Evolutionary conservation across 2,888 invertebrate genomes (phyloP), one percentile per base, ranked within the genome.

Genomic region (Hedychridium roseum): DNA sequence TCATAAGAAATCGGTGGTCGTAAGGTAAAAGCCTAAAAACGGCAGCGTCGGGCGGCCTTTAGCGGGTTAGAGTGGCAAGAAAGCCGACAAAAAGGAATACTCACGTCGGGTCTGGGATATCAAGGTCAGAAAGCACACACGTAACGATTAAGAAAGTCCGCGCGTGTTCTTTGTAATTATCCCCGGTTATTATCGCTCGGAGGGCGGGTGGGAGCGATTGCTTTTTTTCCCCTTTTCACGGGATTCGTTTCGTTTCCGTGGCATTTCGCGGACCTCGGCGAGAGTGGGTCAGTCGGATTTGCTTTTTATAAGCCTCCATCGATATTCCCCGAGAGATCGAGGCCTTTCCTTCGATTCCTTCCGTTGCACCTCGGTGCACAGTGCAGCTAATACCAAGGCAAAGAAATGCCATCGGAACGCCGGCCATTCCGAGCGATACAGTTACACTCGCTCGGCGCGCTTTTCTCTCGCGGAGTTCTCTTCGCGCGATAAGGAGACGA

Each of bases 91-190:
- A n/a, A n/a, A n/a, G n/a, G n/a, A n/a, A n/a, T n/a, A n/a, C n/a
- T n/a, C n/a, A n/a, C n/a, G n/a, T 3, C 9, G 27, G 9, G 27
- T 12, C 9, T 11, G 9, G 9, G 27, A 27, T 27, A 27, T 27
- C 27, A 27, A 27, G 27, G 27, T 7, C 27, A 27, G 27, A 27
- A 27, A 27, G 27, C 27, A 27, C 12, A 27, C n/a, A n/a, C n/a
- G n/a, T n/a, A n/a, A 11, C 27, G n/a, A 27, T 27, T 27, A 27
- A 27, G 27, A 27, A 27, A 27, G 27, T 7, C 27, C 9, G 27
- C 27, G 27, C 23, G 23, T 9, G 12, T 2, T 27, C 27, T 27
- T 27, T 27, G 27, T 27, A 27, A 27, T 27, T 27, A 27, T 27
- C 3, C 9, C 2, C 27, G 27, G 27, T 12, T n/a, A 27, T 27